A percentile compares a stretch with the other conserved stretches of the same genome.
Evolutionary conservation across 64 coral and sea anemone species (phyloP).

Genomic region (Orbicella faveolata): DNA sequence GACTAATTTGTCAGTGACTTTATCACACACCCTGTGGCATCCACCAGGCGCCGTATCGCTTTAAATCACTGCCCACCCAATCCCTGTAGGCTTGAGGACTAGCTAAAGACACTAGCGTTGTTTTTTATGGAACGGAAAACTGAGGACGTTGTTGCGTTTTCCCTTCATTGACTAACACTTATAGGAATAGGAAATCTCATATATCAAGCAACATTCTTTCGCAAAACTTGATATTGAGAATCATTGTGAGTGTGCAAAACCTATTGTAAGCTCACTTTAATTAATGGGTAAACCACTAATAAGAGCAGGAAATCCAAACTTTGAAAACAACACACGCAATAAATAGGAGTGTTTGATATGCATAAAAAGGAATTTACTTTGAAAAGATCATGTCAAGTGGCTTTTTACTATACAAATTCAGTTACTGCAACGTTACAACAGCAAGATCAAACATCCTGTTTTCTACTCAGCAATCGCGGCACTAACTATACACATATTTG

Average conservation of each 20-base stretch:
- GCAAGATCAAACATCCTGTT: neutral
- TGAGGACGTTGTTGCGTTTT: no score
- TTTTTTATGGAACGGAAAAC: neutral
- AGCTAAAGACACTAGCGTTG: neutral
- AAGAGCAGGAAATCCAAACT: neutral
- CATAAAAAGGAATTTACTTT: neutral
- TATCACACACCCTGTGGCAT: neutral
- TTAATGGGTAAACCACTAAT: neutral
- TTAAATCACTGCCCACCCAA: slow-evolving; percentile 1
- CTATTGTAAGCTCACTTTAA: neutral
- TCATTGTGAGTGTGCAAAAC: neutral
- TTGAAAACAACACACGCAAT: neutral
- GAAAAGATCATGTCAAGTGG: no score
- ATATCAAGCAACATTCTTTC: no score
- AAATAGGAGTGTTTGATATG: neutral
- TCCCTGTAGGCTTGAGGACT: neutral
- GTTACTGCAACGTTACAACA: neutral
- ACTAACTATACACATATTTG: no score
- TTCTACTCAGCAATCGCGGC: neutral
- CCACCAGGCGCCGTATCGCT: neutral
- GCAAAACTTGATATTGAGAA: neutral
- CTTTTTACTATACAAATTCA: neutral
- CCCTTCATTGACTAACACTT: no score
- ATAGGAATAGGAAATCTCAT: no score
- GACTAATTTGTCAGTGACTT: neutral